These are phyloP conservation scores for Gymnothorax reevesii DNA, from an alignment of 2,797 vertebrate species.

Conservation along the genomic window DNA sequence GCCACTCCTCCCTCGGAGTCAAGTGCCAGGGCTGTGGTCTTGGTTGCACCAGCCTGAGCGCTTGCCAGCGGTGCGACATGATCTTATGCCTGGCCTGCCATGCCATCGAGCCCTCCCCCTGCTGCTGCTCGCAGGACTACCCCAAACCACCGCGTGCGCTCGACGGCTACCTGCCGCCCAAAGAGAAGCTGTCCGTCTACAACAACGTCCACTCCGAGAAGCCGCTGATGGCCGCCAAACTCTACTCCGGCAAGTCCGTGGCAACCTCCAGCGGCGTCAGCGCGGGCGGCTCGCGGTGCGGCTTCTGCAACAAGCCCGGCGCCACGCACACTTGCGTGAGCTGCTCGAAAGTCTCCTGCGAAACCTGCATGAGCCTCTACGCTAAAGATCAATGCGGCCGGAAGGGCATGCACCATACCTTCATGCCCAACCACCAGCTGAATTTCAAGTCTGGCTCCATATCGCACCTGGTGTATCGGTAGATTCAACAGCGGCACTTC, in stretches of 20 bases:
- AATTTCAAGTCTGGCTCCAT: constrained; percentile 92
- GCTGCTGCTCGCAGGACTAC: constrained; percentile 77
- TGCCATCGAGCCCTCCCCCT: constrained; percentile 73
- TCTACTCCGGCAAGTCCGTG: constrained; percentile 72
- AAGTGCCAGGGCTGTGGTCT: constrained; percentile 90
- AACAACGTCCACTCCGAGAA: constrained; percentile 75
- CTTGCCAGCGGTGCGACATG: constrained; percentile 84
- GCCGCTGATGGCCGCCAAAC: constrained; percentile 70
- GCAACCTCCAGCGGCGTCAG: constrained; percentile 33
- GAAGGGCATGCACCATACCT: constrained; percentile 91
- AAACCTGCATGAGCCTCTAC: constrained; percentile 88
- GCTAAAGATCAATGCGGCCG: constrained; percentile 91
- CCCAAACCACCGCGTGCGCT: constrained; percentile 71
- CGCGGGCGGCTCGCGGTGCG: constrained; percentile 72
- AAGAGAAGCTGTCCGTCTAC: constrained; percentile 79
- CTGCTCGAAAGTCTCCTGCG: constrained; percentile 97
- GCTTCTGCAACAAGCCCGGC: constrained; percentile 92
- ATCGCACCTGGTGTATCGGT: constrained; percentile 92
- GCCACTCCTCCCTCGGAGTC: constrained; percentile 43
- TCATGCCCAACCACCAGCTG: constrained; percentile 93
- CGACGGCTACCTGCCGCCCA: constrained; percentile 75
- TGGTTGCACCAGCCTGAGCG: constrained; percentile 72
- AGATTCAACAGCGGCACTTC: constrained; percentile 54
- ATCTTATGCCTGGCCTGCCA: constrained; percentile 83
- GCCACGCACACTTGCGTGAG: constrained; percentile 94